phyloP scores from a whole-genome alignment of 2,888 invertebrate species.

The Stomorhina lunata region DNA sequence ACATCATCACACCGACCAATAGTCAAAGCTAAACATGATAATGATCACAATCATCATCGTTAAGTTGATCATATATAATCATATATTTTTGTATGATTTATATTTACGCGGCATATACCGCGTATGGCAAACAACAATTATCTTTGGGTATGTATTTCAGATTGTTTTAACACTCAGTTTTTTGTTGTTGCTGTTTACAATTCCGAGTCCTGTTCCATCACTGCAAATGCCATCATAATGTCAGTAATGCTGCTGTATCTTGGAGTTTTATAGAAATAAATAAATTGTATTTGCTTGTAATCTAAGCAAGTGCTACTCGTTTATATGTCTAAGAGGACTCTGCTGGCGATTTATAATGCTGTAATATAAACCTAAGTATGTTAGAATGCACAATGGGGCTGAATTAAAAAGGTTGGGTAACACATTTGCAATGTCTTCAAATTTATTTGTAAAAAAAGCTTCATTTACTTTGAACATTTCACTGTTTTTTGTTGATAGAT shows the following conservation, averaged over 20 bases:
- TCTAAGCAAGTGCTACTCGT: constrained; percentile 45
- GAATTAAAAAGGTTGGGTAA: too few relatives aligned
- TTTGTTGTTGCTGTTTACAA: constrained; percentile 4
- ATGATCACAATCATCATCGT: constrained; percentile 9
- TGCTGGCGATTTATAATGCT: constrained; percentile 44
- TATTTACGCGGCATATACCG: neutral
- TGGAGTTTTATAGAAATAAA: neutral
- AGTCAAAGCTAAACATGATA: neutral
- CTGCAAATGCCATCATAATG: neutral
- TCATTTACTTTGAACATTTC: too few relatives aligned
- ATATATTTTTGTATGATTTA: constrained; percentile 48
- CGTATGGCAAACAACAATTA: constrained; percentile 43
- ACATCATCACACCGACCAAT: constrained; percentile 8
- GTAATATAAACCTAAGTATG: constrained; percentile 47
- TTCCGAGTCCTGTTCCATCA: constrained; percentile 39
- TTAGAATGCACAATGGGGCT: too few relatives aligned
- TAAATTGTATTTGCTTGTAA: constrained; percentile 15
- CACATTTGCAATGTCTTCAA: too few relatives aligned
- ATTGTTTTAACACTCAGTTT: constrained; percentile 13
- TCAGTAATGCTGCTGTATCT: neutral
- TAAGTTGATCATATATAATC: constrained; percentile 32
- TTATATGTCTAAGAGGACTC: constrained; percentile 12
- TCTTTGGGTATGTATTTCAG: constrained; percentile 10
- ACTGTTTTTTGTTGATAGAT: too few relatives aligned
- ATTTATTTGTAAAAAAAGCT: too few relatives aligned